Base-by-base conservation (phyloP, 2,113 vertebrate genomes). In the Labeo rohita region DNA sequence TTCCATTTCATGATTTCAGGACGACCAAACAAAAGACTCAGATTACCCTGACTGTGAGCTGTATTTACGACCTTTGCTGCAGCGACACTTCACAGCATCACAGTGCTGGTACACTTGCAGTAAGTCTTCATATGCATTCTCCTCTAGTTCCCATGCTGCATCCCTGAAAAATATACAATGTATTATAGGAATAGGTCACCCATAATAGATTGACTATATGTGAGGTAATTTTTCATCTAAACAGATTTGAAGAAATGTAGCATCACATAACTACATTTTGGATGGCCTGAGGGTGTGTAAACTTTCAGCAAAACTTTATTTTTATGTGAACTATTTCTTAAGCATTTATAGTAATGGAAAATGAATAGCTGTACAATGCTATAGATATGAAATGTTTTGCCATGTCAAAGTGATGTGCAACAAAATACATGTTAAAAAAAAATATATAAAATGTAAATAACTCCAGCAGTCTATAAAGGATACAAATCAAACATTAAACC, bases 61-160 rank as follows among this genome's bases (percentile, higher is more conserved):
- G 93, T 96, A 96, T 16, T 95, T 92, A 85, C 97, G 94, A 45
- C 98, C 98, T 13, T 93, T 88, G 77, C 75, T 92, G 89, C 96
- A 97, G 56, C 94, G 91, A 89, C 98, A 99, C 86, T 88, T 93
- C 80, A 77, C 90, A 47, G 95, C 91, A 72, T 99, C 98, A 88
- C 98, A 99, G 80, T 86, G 95, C 66, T 94, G 92, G 52, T 99
- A 95, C 86, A 95, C 95, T 16, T 97, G 95, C 88, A 99, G 88
- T 88, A 99, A 94, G 0, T 99, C 98, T 59, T 96, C 94, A 90
- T 95, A 99, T 0, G 98, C 98, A 79, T 99, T 97, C 79, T 97
- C 95, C 90, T 99, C 98, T 92, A 99, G 92, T 93, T 99, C 98
- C 98, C 98, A 99, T 16, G 98, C 99, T 0, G 98, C 98, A 95